Percentiles rank a stretch among this genome's conserved stretches.
Conservation (phyloP, 1,140 invertebrate genomes). For the Pseudomyrmex concolor region DNA sequence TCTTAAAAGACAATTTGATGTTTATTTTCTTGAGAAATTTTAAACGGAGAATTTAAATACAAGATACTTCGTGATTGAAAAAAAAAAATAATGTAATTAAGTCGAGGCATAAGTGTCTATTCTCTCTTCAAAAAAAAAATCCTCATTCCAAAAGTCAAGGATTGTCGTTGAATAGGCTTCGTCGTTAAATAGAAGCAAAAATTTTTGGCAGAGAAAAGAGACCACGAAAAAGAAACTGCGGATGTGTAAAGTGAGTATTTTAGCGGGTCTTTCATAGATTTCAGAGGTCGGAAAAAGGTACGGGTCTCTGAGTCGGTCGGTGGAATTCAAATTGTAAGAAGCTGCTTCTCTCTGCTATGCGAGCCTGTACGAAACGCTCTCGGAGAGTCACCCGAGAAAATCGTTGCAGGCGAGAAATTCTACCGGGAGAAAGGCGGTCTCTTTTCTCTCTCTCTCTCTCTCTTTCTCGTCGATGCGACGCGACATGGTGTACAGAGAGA, state of each 20-base stretch:
- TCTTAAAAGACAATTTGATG: too few species aligned
- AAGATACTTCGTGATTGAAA: too few species aligned
- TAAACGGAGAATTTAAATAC: background rate
- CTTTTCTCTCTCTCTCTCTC: too few species aligned
- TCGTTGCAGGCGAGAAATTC: constrained; percentile 76
- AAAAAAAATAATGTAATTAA: too few species aligned
- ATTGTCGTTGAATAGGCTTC: background rate
- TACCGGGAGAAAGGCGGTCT: constrained; percentile 77
- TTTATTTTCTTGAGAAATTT: background rate
- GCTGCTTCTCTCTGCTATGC: constrained; percentile 1
- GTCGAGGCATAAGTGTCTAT: background rate
- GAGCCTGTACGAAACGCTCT: constrained; percentile 35
- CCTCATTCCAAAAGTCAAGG: background rate
- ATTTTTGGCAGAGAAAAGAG: constrained; percentile 21
- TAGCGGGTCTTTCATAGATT: constrained; percentile 8
- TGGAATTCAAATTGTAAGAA: constrained; percentile 66
- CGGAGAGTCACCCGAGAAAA: constrained; percentile 68
- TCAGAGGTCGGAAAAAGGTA: background rate
- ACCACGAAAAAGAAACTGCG: background rate
- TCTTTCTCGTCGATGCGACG: constrained; percentile 15
- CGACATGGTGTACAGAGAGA: constrained; percentile 30
- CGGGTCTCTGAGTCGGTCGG: constrained; percentile 16
- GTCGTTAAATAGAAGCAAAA: background rate
- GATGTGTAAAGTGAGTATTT: background rate
- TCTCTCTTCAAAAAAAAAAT: background rate